Conservation (phyloP, 1,140 invertebrate species). For the Eufriesea mexicana region DNA sequence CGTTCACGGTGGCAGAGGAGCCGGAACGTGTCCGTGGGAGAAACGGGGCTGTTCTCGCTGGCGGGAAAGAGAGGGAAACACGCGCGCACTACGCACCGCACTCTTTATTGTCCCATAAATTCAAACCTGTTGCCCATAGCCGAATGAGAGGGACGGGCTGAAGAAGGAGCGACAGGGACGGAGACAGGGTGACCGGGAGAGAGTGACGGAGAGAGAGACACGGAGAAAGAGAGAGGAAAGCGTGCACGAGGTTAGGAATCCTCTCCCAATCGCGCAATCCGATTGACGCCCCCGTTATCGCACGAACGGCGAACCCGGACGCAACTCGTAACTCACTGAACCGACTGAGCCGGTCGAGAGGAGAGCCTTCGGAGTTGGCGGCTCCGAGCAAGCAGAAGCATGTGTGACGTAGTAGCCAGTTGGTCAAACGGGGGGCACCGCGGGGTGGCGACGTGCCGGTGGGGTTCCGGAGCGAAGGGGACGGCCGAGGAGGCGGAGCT, state of each 20-base stretch:
- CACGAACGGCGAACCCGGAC: constrained; percentile 72
- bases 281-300: constrained; percentile 74
- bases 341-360: constrained; percentile 64
- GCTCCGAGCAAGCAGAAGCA: constrained; percentile 73
- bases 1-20: constrained; percentile 62
- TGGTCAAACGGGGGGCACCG: constrained; percentile 72
- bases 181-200: constrained; percentile 40
- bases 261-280: constrained; percentile 68
- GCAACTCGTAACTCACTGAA: constrained; percentile 77
- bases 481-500: constrained; percentile 78
- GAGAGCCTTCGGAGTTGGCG: constrained; percentile 67
- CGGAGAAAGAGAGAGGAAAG: constrained; percentile 62
- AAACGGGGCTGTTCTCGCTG: constrained; percentile 48
- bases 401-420: constrained; percentile 75
- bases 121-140: constrained; percentile 81
- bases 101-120: constrained; percentile 83
- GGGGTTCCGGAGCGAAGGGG: constrained; percentile 61
- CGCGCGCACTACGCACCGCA: constrained; percentile 79
- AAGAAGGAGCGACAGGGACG: constrained; percentile 52
- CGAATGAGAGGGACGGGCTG: constrained; percentile 65
- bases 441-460: constrained; percentile 54
- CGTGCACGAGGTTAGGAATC: constrained; percentile 60
- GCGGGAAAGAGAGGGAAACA: constrained; percentile 62
- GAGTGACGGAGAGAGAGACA: constrained; percentile 59
- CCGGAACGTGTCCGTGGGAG: constrained; percentile 47